phyloP scores from a whole-genome alignment of 2,888 invertebrate genomes.

The Brachynemurus nebulosus region DNA sequence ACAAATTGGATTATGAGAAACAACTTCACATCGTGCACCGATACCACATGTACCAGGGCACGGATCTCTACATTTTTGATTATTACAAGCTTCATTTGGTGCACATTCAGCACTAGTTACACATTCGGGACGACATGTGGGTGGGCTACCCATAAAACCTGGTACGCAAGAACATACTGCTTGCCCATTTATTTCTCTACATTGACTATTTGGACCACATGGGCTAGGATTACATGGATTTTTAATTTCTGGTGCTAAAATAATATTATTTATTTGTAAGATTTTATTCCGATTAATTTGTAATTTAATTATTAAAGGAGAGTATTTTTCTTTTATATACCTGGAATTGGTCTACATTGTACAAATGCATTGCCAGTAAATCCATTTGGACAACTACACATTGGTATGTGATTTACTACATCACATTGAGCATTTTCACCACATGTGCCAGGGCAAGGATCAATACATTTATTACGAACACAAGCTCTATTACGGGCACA shows the following conservation, averaged over 20 bases:
- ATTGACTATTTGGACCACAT: slow-evolving; percentile 27
- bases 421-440: slow-evolving; percentile 50
- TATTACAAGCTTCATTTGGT: slow-evolving; percentile 48
- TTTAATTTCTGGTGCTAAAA: slow-evolving; percentile 22
- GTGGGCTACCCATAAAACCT: slow-evolving; percentile 27
- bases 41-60: slow-evolving; percentile 55
- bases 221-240: slow-evolving; percentile 24
- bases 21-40: slow-evolving; percentile 42
- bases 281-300: background rate
- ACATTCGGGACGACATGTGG: slow-evolving; percentile 45
- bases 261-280: slow-evolving; percentile 38
- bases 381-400: slow-evolving; percentile 44
- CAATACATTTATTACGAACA: slow-evolving; percentile 42
- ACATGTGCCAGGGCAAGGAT: slow-evolving; percentile 54
- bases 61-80: slow-evolving; percentile 53
- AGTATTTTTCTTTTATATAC: slow-evolving; percentile 28
- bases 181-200: slow-evolving; percentile 24
- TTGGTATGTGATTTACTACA: slow-evolving; percentile 38
- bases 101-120: slow-evolving; percentile 54
- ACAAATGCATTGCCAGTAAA: slow-evolving; percentile 55
- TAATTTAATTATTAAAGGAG: background rate
- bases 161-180: slow-evolving; percentile 22
- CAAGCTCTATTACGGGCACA: slow-evolving; percentile 49
- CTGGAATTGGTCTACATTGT: slow-evolving; percentile 39
- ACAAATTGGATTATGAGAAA: slow-evolving; percentile 34